phyloP scores from a whole-genome alignment of 2,113 vertebrate species.

The Prochilodus magdalenae region DNA sequence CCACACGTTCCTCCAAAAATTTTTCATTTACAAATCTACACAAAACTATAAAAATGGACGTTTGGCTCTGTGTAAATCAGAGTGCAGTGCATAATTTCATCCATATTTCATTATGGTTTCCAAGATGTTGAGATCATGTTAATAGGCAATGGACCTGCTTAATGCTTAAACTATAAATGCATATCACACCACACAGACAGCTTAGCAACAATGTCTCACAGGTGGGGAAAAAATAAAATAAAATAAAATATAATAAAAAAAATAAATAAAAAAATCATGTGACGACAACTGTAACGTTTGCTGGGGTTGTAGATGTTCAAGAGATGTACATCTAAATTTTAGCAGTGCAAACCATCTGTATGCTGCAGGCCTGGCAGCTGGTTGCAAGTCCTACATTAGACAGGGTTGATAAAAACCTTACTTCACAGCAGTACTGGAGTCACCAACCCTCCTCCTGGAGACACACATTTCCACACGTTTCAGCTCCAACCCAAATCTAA shows the following conservation, averaged over 20 bases:
- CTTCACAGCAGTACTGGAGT: no score
- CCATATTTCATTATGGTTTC: background rate
- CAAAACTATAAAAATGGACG: background rate
- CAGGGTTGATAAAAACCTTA: no score
- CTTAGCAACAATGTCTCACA: no score
- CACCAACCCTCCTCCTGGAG: no score
- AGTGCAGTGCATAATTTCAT: background rate
- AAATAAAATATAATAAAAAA: background rate
- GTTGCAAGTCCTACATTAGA: no score
- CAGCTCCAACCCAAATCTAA: no score
- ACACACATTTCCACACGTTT: no score
- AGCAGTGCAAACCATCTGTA: background rate
- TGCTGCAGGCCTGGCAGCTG: no score
- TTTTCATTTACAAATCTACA: slow-evolving; percentile 15
- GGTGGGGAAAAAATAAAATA: no score
- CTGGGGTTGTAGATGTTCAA: background rate
- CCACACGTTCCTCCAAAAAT: background rate
- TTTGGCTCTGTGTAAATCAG: background rate
- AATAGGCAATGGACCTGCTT: background rate
- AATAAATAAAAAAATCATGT: background rate
- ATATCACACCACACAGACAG: background rate
- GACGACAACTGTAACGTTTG: background rate
- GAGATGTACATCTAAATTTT: background rate
- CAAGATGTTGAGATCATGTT: background rate
- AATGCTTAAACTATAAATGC: background rate